Evolutionary conservation across 2,888 invertebrate genomes (phyloP), one percentile per base, ranked within the genome.

Genomic region (Entomobrya multifasciata): DNA sequence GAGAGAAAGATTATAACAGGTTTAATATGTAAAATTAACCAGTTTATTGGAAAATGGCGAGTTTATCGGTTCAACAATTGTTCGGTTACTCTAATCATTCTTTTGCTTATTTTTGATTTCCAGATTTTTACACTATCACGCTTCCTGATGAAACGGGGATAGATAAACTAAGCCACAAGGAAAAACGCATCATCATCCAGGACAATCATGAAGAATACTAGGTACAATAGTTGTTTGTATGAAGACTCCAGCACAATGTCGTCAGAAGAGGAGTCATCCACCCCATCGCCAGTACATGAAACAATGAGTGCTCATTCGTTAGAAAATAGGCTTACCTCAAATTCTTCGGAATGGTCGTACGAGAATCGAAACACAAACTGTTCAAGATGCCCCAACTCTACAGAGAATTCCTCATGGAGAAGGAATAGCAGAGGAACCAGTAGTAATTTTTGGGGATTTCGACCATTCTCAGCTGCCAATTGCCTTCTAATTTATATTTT

Each of bases 181-280:
- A 65, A 41, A 36, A 36, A 36, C 65, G 36, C 65, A 60, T 41
- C 65, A 65, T 41, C 41, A 80, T 65, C 80, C 67, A 65, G 55
- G 80, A 80, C 80, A 80, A 80, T 80, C 80, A 80, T 80, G 67
- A 36, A 65, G 36, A 80, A 80, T 55, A 80, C 80, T 80, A 70
- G 67, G 52, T 78, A 65, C 36, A n/a, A 65, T 36, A 41, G n/a
- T 25, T 27, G 80, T 67, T 20, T 80, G 25, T 30, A 52, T 20
- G 55, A 79, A 30, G 52, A 65, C 47, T 65, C 80, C 36, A 80
- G 80, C 80, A 80, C 67, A 67, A 52, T n/a, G 5, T 22, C 20
- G 25, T 27, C n/a, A 17, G 62, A 30, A 41, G 65, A 47, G 72
- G 72, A 80, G 22, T 67, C 36, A 36, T 36, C 80, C 65, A 41